Percentiles rank a stretch among this genome's conserved stretches.
phyloP scores from a whole-genome alignment of 2,797 vertebrate species.

The Potorous gilbertii region DNA sequence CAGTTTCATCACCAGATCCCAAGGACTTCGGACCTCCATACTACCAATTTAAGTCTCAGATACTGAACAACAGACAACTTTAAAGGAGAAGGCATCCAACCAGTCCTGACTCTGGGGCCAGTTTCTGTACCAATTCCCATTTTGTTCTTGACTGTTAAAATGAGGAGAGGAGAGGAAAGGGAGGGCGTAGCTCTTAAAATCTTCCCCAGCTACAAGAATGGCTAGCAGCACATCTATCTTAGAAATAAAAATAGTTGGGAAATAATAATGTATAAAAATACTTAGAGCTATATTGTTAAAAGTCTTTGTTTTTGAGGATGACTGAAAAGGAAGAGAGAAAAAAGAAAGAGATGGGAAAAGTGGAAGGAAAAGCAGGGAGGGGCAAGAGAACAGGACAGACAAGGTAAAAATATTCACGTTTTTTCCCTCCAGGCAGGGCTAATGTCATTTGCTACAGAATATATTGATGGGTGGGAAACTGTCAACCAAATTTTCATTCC shows the following conservation, averaged over 20 bases:
- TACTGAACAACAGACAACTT: not conserved
- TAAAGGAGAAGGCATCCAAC: not conserved
- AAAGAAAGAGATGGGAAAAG: not conserved
- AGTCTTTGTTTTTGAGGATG: not conserved
- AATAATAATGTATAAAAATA: not conserved
- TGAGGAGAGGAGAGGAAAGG: accelerated
- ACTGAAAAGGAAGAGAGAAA: not conserved
- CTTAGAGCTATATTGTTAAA: not conserved
- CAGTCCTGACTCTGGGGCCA: not conserved
- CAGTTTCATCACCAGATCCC: not conserved
- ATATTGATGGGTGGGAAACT: not conserved
- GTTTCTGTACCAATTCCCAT: not conserved
- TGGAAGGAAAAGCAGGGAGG: not conserved
- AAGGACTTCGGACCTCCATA: not conserved
- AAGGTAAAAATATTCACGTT: not conserved
- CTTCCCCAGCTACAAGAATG: not conserved
- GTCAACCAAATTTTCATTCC: conserved; percentile 7
- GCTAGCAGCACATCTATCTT: not conserved
- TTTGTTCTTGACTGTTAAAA: not conserved
- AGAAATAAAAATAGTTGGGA: too few relatives aligned
- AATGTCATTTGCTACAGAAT: conserved; percentile 1
- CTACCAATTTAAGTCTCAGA: not conserved
- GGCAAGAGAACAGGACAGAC: not conserved
- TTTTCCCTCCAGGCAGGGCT: not conserved
- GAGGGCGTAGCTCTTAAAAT: not conserved